Conservation (phyloP, 1,140 invertebrate species). For the Bombus difficillimus region DNA sequence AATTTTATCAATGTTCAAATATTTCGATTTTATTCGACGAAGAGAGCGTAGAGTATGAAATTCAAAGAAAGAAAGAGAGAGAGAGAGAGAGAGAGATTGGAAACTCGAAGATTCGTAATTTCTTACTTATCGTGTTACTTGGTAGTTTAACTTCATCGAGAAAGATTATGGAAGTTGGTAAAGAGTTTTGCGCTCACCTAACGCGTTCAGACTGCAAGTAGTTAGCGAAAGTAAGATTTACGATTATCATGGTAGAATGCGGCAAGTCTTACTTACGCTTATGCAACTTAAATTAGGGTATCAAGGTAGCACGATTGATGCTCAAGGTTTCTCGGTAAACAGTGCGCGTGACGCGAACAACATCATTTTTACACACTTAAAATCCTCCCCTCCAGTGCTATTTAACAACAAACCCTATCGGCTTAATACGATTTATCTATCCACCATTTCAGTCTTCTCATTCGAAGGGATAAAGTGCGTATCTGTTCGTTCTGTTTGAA, state of each 20-base stretch:
- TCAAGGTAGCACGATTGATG: slow-evolving; percentile 17
- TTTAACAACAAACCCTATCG: neutral
- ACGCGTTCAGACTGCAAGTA: slow-evolving; percentile 5
- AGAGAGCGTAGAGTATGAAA: neutral
- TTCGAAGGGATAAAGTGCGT: neutral
- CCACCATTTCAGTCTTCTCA: neutral
- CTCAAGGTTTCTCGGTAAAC: slow-evolving; percentile 34
- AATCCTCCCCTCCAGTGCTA: neutral
- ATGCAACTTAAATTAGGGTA: slow-evolving; percentile 12
- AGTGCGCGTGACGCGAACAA: slow-evolving; percentile 27
- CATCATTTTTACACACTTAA: neutral
- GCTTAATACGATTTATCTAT: neutral
- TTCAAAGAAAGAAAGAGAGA: too few species aligned
- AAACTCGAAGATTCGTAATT: neutral
- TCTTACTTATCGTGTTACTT: neutral
- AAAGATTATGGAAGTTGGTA: neutral
- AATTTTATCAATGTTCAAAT: fast-evolving
- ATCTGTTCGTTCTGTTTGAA: neutral
- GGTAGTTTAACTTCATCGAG: neutral
- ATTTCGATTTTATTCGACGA: neutral
- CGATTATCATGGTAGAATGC: neutral
- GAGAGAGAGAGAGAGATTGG: neutral
- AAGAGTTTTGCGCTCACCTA: slow-evolving; percentile 32
- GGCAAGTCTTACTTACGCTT: slow-evolving; percentile 29
- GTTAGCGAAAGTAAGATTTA: slow-evolving; percentile 31